phyloP scores from a whole-genome alignment of 1,140 invertebrate species.

The Philopotamus ludificatus region DNA sequence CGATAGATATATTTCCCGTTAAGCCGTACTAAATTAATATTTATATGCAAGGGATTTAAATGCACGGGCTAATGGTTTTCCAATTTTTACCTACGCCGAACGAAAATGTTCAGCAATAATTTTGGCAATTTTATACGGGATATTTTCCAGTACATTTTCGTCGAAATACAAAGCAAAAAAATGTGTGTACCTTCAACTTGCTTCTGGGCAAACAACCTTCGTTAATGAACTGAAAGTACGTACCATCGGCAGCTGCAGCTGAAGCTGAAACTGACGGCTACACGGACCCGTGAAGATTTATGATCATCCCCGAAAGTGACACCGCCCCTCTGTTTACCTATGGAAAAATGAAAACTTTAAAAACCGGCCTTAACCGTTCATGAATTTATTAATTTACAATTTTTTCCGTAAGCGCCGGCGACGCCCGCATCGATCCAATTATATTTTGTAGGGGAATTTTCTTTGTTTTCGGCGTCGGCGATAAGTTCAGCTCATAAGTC shows the following conservation, averaged over 20 bases:
- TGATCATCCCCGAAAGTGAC: constrained; percentile 23
- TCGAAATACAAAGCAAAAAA: too few species aligned
- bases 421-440: too few species aligned
- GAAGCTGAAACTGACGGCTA: constrained; percentile 31
- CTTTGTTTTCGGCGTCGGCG: too few species aligned
- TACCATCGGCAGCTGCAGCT: constrained; percentile 33
- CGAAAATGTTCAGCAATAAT: too few species aligned
- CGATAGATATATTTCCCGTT: constrained; percentile 12
- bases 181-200: background rate
- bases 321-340: constrained; percentile 21
- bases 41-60: constrained; percentile 18
- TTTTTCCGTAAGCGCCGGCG: too few species aligned
- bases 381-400: too few species aligned
- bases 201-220: constrained; percentile 15
- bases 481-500: too few species aligned
- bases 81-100: constrained; percentile 14
- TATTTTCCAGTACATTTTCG: too few species aligned
- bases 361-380: too few species aligned
- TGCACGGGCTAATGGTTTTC: constrained; percentile 23
- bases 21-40: constrained; percentile 16
- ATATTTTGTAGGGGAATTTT: too few species aligned
- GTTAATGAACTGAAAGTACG: constrained; percentile 32
- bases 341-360: constrained; percentile 34
- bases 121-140: too few species aligned
- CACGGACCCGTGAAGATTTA: constrained; percentile 34